A percentile compares a stretch with the other conserved stretches of the same genome.
Evolutionary conservation across 1,140 invertebrate genomes (phyloP).

Genomic region (Drosophila sp.): DNA sequence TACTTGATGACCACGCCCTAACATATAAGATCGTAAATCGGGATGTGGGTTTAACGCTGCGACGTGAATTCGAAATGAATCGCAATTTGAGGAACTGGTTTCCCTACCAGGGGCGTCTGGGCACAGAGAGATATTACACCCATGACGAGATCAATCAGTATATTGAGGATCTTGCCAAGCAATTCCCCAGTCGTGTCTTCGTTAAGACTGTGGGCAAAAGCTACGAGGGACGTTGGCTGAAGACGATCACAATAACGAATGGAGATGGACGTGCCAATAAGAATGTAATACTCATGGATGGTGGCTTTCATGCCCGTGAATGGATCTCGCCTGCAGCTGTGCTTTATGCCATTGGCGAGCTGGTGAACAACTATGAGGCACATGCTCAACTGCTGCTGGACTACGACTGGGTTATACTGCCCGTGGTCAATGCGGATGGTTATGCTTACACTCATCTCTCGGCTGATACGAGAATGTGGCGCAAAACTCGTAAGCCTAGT

Average conservation of each 20-base stretch:
- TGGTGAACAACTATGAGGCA: conserved; percentile 85
- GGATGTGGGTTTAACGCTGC: conserved; percentile 57
- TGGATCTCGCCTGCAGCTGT: conserved; percentile 89
- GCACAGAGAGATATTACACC: conserved; percentile 67
- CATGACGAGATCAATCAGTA: conserved; percentile 85
- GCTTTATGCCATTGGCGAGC: conserved; percentile 87
- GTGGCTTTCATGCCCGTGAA: conserved; percentile 88
- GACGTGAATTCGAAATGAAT: conserved; percentile 42
- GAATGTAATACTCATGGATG: conserved; percentile 86
- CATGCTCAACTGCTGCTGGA: conserved; percentile 84
- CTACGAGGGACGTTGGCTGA: conserved; percentile 85
- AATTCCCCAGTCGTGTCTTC: conserved; percentile 83
- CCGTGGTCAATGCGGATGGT: conserved; percentile 86
- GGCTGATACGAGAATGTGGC: conserved; percentile 85
- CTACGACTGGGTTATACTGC: conserved; percentile 87
- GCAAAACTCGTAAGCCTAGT: conserved; percentile 84
- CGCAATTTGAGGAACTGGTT: conserved; percentile 41
- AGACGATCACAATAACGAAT: conserved; percentile 86
- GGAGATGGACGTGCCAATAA: conserved; percentile 81
- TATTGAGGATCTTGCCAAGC: conserved; percentile 83
- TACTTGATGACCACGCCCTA: conserved; percentile 30
- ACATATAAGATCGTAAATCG: conserved; percentile 52
- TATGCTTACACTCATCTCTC: conserved; percentile 71
- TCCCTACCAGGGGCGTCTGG: conserved; percentile 53
- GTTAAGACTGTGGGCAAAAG: conserved; percentile 85